Base-by-base conservation (phyloP, 2,797 vertebrate species). In the Lemur catta region DNA sequence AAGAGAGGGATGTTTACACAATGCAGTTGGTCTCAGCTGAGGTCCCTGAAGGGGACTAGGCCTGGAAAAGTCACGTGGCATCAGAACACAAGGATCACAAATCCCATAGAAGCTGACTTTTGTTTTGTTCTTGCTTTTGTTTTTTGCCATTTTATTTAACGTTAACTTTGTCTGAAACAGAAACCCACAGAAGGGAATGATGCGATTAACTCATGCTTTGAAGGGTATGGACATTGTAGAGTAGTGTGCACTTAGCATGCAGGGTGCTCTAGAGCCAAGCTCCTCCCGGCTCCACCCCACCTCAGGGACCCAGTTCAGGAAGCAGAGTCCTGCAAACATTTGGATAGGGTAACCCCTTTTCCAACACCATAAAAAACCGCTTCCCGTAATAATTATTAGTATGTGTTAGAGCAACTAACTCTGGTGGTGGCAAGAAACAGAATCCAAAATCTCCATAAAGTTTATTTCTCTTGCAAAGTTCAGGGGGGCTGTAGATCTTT, bases 101-200 rank as follows among this genome's bases (percentile, higher is more conserved):
- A 26, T 15, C 26, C 55, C 14, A 38, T 0, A 74, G 33, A 74
- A 69, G 65, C 76, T 43, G 9, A 20, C 17, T 78, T 81, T 38
- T 67, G 48, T 74, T 79, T 87, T 41, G 57, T 50, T 65, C 80
- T 92, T 67, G 12, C 2, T 43, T 79, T 82, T 57, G 12, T 38
- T 35, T 75, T 72, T 92, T 93, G 50, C 17, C 65, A 38, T 65
- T 84, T 69, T 33, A 17, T 57, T 57, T 89, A 33, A 89, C 69
- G 11, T 71, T 88, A 93, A 63, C 69, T 17, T 84, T 50, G 38
- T 94, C 38, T 10, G 30, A 86, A 95, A 72, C 28, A 75, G 94
- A 88, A 87, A 89, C 13, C 41, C 52, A 80, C n/a, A 41, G 57
- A 75, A 88, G 65, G 50, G 22, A 93, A 92, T 7, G 38, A 41